These are phyloP conservation scores for Rugalucina vietnamica DNA, from an alignment of 2,888 invertebrate genomes.

Conservation along the genomic window DNA sequence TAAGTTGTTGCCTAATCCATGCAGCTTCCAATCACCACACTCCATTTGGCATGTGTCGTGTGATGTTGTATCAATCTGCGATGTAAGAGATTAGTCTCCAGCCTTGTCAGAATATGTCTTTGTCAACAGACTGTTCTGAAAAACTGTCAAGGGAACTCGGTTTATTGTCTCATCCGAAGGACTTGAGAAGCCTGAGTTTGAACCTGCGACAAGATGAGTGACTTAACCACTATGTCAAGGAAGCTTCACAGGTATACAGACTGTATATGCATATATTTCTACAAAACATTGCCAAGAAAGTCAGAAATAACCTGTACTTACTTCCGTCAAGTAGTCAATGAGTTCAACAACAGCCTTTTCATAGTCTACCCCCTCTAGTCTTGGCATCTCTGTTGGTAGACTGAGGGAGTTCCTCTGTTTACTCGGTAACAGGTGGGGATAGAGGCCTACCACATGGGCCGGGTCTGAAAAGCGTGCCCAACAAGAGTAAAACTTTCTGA, in stretches of 20 bases:
- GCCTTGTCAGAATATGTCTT: neutral
- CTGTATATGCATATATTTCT: neutral
- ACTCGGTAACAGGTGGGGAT: slow-evolving; percentile 43
- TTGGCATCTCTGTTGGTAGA: slow-evolving; percentile 51
- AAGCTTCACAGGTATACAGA: too few species aligned
- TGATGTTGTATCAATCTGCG: too few species aligned
- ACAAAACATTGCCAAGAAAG: too few species aligned
- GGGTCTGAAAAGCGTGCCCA: slow-evolving; percentile 33
- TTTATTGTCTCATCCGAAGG: too few species aligned
- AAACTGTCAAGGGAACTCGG: too few species aligned
- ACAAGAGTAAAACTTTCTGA: neutral
- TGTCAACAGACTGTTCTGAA: too few species aligned
- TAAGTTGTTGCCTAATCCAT: too few species aligned
- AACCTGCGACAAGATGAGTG: too few species aligned
- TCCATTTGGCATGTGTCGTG: too few species aligned
- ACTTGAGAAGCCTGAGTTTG: too few species aligned
- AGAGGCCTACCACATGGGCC: slow-evolving; percentile 53
- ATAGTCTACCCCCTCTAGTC: slow-evolving; percentile 37
- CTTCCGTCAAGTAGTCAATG: slow-evolving; percentile 39
- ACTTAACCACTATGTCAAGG: too few species aligned
- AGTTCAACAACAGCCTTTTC: slow-evolving; percentile 35
- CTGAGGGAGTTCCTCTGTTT: slow-evolving; percentile 29
- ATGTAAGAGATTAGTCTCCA: neutral
- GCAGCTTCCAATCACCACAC: too few species aligned
- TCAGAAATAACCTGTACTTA: neutral